Evolutionary conservation across 64 coral and sea anemone genomes (phyloP), one percentile per base, ranked within the genome.

Genomic region (Montipora sp.): DNA sequence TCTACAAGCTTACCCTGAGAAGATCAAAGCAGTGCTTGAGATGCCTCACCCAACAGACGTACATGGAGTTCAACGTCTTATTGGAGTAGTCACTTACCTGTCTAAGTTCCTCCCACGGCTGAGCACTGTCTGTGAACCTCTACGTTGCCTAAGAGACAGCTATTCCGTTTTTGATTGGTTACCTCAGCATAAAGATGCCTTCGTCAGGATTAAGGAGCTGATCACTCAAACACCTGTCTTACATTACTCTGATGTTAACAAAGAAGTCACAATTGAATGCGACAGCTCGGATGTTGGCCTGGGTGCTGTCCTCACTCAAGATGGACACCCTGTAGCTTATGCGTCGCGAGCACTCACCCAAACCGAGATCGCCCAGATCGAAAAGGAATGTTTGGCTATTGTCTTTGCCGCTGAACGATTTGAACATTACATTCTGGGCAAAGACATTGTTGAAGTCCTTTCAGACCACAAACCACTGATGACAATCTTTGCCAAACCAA

Each of bases 181-280:
- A 48, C 61, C 86, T 24, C 74, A 93, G 15, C 91, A 80, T 50
- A 22, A 87, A 73, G 83, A 93, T 72, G 83, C 91, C 72, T 93
- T 87, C 15, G 75, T 63, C 91, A 36, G 48, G 6, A 27, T 91
- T 43, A 87, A 93, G 1, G 15, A 87, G 72, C 83, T 71, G 46
- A 50, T 93, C 15, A 72, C 83, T 59, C 9, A 69, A 66, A 8
- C 51, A 27, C 78, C 89, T 60, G 79, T 83, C 2, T 45, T 91
- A 6, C 78, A 65, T 77, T 91, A 91, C 47, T 91, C 73, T n/a
- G 66, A 90, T 27, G n/a, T 83, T 12, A 81, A 43, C 47, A 53
- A 45, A 27, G 58, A 59, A 2, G 79, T 91, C 51, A 91, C 71
- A 15, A 83, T 91, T 10, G 43, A 75, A 5, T 83, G 66, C 47